These are phyloP conservation scores for Sebastes fasciatus DNA, from an alignment of 2,113 vertebrate genomes.

Conservation along the genomic window DNA sequence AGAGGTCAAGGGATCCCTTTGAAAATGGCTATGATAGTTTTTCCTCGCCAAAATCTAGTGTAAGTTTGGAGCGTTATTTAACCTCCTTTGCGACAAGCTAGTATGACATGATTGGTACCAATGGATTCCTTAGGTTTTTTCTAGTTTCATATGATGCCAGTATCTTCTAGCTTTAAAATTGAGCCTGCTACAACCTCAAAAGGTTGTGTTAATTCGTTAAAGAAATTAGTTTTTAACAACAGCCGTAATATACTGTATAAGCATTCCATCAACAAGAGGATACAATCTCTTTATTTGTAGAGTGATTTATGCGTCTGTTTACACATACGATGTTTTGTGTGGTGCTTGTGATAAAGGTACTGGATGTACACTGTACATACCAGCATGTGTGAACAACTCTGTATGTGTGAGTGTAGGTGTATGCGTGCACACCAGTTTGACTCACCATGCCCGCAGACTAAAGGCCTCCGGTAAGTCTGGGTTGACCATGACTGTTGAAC, in stretches of 20 bases:
- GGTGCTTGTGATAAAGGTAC: background rate
- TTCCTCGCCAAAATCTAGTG: too few species aligned
- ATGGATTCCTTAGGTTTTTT: too few species aligned
- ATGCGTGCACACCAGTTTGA: conserved; percentile 18
- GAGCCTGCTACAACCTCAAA: too few species aligned
- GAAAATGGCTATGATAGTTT: too few species aligned
- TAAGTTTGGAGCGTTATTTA: too few species aligned
- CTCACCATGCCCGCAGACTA: conserved; percentile 92
- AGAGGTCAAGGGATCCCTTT: too few species aligned
- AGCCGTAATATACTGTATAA: background rate
- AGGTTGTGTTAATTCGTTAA: too few species aligned
- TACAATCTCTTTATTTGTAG: background rate
- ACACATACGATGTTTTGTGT: background rate
- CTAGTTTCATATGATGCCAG: too few species aligned
- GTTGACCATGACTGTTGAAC: conserved; percentile 91
- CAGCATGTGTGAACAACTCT: conserved; percentile 8
- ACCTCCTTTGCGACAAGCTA: too few species aligned
- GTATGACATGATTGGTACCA: too few species aligned
- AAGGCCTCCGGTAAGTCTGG: conserved; percentile 93
- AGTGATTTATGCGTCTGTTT: background rate
- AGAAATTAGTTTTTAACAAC: too few species aligned
- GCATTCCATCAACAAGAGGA: background rate
- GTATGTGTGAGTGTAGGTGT: background rate
- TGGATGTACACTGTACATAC: background rate
- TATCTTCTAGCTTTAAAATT: too few species aligned